Conservation (phyloP, 2,797 vertebrate genomes). For the Buphagus erythrorhynchus region DNA sequence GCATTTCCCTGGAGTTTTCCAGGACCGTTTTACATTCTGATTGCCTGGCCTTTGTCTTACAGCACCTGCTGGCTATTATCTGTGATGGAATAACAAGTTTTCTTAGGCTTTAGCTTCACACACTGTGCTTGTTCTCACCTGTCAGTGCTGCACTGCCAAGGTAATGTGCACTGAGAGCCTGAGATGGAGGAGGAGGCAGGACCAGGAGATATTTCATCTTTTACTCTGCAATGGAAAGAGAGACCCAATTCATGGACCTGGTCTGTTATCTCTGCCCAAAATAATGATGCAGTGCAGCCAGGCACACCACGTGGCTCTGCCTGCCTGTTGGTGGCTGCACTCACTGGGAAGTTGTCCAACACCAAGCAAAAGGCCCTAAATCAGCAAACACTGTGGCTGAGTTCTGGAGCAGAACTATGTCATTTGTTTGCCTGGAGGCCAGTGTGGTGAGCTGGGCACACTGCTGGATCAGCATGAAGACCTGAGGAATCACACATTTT, state of each 20-base stretch:
- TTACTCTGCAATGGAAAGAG: not conserved
- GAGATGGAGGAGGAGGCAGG: not conserved
- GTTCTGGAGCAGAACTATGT: not conserved
- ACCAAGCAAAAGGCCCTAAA: not conserved
- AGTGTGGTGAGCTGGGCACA: not conserved
- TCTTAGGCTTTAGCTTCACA: not conserved
- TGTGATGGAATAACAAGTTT: not conserved
- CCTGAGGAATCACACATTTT: not conserved
- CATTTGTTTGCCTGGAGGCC: not conserved
- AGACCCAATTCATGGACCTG: not conserved
- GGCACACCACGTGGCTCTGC: not conserved
- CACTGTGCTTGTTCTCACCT: not conserved
- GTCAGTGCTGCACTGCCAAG: not conserved
- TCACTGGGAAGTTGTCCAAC: not conserved
- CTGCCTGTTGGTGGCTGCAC: not conserved
- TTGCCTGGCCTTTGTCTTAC: not conserved
- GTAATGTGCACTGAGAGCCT: not conserved
- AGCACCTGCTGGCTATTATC: not conserved
- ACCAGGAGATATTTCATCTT: not conserved
- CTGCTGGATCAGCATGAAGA: not conserved
- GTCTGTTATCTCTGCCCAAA: not conserved
- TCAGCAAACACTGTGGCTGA: not conserved
- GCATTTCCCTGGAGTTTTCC: not conserved
- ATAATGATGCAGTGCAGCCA: not conserved
- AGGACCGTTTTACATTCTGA: not conserved